Conservation (phyloP, 1,140 invertebrate species). For the Andricus grossulariae region DNA sequence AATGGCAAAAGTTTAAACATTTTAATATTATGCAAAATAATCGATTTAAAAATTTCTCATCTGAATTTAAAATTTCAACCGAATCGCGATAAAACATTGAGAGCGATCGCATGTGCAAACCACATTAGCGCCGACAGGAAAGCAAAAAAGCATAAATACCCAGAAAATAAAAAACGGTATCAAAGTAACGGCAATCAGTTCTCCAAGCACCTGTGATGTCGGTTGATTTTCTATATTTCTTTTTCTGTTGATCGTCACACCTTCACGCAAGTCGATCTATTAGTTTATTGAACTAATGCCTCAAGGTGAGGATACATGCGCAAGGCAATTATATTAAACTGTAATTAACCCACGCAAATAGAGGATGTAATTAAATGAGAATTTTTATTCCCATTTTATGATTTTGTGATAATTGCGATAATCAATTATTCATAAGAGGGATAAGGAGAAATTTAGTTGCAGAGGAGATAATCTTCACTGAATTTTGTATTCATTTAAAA, state of each 20-base stretch:
- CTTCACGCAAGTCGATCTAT: constrained; percentile 18
- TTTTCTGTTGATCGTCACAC: constrained; percentile 5
- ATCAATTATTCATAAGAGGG: no score
- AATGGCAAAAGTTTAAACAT: background rate
- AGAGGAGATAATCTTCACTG: no score
- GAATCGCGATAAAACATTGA: background rate
- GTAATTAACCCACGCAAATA: background rate
- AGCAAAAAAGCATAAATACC: constrained; percentile 10
- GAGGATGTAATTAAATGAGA: background rate
- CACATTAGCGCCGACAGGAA: background rate
- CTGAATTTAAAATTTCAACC: background rate
- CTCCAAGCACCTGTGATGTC: background rate
- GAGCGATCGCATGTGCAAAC: constrained; percentile 6
- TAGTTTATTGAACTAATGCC: background rate
- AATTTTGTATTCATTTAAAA: no score
- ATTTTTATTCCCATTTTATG: background rate
- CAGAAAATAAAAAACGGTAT: background rate
- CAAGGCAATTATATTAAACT: constrained; percentile 6
- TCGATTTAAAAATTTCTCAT: background rate
- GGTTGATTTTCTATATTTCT: background rate
- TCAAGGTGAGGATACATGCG: background rate
- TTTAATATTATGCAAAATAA: no score
- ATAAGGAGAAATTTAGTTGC: no score
- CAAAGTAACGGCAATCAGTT: constrained; percentile 9
- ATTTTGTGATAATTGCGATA: no score